Conservation (phyloP, 1,140 invertebrate species). For the Caenorhabditis tropicalis region DNA sequence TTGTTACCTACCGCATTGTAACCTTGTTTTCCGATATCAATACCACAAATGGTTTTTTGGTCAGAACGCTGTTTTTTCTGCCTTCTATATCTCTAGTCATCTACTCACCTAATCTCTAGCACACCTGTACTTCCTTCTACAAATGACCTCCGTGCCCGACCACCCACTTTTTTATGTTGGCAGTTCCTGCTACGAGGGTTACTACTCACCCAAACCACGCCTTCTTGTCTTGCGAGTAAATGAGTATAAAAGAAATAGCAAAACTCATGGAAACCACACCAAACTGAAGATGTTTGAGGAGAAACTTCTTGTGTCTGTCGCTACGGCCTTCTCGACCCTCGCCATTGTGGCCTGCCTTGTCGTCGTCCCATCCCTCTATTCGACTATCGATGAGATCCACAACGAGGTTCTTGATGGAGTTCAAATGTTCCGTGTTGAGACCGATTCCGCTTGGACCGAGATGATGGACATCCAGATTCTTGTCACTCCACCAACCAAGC, state of each 20-base stretch:
- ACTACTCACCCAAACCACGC: conserved; percentile 19
- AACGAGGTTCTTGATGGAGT: conserved; percentile 37
- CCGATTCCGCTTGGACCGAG: conserved; percentile 52
- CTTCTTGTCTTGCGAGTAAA: background rate
- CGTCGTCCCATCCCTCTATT: conserved; percentile 48
- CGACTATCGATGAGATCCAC: conserved; percentile 24
- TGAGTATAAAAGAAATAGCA: conserved; percentile 34
- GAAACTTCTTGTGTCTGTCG: conserved; percentile 56
- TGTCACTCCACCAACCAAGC: conserved; percentile 52
- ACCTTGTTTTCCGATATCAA: background rate
- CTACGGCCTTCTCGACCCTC: conserved; percentile 58
- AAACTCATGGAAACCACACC: background rate
- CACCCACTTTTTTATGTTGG: conserved; percentile 9
- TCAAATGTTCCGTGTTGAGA: conserved; percentile 51
- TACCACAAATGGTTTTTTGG: background rate
- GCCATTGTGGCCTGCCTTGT: conserved; percentile 58
- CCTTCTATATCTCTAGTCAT: conserved; percentile 1
- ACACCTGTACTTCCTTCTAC: conserved; percentile 21
- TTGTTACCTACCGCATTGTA: background rate
- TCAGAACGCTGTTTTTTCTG: conserved; percentile 22
- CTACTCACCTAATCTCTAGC: background rate
- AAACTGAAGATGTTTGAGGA: conserved; percentile 56
- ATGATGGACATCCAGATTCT: conserved; percentile 54
- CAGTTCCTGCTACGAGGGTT: conserved; percentile 29
- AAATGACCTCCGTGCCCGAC: background rate